phyloP scores from a whole-genome alignment of 2,113 vertebrate species.

The Craseonycteris thonglongyai region DNA sequence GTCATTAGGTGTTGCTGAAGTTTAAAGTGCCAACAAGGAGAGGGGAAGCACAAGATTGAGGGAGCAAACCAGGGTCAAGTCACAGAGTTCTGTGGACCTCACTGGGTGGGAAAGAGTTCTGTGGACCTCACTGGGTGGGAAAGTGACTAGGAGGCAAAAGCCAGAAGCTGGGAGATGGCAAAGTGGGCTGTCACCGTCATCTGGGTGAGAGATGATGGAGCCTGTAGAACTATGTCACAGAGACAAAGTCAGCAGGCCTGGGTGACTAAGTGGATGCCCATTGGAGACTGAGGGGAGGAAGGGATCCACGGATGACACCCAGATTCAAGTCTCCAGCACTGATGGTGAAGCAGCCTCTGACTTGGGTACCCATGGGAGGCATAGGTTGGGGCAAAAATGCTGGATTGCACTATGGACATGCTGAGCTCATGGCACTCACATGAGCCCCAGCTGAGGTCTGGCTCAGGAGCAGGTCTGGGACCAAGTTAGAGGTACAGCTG shows the following conservation, averaged over 20 bases:
- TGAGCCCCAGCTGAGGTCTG: not conserved
- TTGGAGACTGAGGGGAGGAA: not conserved
- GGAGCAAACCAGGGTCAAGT: not conserved
- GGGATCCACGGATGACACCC: not conserved
- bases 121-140: not conserved
- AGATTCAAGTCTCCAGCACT: not conserved
- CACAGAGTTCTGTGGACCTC: not conserved
- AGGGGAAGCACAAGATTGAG: not conserved
- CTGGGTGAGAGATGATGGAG: not conserved
- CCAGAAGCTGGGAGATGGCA: not conserved
- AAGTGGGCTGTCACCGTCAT: not conserved
- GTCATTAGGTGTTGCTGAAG: not conserved
- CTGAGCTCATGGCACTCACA: not conserved
- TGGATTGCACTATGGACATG: accelerated
- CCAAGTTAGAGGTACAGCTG: not conserved
- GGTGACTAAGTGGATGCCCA: not conserved
- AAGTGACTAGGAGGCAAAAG: not conserved
- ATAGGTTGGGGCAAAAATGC: not conserved
- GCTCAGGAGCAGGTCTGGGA: not conserved
- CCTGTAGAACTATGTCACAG: not conserved
- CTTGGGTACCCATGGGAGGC: not conserved
- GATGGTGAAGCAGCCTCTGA: not conserved
- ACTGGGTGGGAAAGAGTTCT: not conserved
- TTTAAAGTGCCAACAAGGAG: not conserved
- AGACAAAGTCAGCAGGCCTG: not conserved